Percentiles rank a stretch among this genome's conserved stretches.
Evolutionary conservation across 1,140 invertebrate species (phyloP).

Genomic region (Hyles euphorbiae): DNA sequence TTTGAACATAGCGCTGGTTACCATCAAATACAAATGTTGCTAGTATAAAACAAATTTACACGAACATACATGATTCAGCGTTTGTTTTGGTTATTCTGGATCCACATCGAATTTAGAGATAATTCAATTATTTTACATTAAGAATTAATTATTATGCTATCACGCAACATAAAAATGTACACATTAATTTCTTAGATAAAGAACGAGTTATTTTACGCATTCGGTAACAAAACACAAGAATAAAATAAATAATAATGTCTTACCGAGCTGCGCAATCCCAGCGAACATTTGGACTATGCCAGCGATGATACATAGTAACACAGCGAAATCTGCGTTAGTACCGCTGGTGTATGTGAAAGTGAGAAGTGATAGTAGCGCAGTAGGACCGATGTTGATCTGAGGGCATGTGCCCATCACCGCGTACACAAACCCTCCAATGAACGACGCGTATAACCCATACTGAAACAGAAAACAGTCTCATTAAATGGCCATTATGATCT

Average conservation of each 20-base stretch:
- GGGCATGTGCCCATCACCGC: slow-evolving; percentile 87
- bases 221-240: no score
- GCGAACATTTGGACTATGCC: slow-evolving; percentile 83
- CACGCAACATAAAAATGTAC: no score
- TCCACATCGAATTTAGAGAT: no score
- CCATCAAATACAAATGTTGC: no score
- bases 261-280: slow-evolving; percentile 83
- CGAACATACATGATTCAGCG: no score
- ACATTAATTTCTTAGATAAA: no score
- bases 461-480: slow-evolving; percentile 68
- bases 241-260: slow-evolving; percentile 4
- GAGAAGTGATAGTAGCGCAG: slow-evolving; percentile 84
- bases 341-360: slow-evolving; percentile 80
- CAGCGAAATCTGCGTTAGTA: slow-evolving; percentile 78
- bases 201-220: no score
- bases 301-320: slow-evolving; percentile 84
- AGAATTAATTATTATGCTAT: no score
- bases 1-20: no score
- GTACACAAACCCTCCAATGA: slow-evolving; percentile 90
- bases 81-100: no score
- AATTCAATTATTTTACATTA: no score
- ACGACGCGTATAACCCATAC: slow-evolving; percentile 91
- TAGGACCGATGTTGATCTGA: slow-evolving; percentile 90
- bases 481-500: not conserved
- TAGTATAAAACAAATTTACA: no score